Percentiles rank a stretch among this genome's conserved stretches.
Evolutionary conservation across 1,140 invertebrate genomes (phyloP).

Genomic region (Limonius californicus): DNA sequence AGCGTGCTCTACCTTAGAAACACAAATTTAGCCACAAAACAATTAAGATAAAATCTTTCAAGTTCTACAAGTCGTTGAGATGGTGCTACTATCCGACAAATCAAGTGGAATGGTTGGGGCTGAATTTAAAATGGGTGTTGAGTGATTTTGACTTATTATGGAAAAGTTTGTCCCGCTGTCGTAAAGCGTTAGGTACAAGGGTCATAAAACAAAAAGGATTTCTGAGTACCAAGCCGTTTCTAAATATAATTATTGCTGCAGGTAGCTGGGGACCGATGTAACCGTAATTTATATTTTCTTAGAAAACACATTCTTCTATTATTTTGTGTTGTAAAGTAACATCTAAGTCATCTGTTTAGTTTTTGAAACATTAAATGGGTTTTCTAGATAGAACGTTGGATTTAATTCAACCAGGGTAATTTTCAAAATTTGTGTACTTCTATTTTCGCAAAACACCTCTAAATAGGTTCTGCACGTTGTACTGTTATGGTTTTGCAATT

Average conservation of each 20-base stretch:
- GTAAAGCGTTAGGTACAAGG: no score
- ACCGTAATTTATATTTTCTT: neutral
- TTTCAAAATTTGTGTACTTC: no score
- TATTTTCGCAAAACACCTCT: no score
- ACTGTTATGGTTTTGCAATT: no score
- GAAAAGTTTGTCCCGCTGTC: no score
- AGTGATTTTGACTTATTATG: no score
- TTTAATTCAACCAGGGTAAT: no score
- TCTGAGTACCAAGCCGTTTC: neutral
- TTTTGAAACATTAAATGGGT: no score
- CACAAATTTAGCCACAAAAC: neutral
- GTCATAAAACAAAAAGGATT: neutral
- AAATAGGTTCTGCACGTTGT: no score
- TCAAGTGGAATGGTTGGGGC: neutral
- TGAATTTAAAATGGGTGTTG: neutral
- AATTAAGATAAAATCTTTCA: neutral
- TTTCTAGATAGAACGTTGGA: no score
- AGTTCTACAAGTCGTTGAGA: neutral
- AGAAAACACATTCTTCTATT: neutral
- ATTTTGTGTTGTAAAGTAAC: no score
- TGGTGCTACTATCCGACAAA: neutral
- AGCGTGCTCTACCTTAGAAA: neutral
- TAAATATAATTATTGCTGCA: neutral
- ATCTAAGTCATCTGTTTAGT: no score
- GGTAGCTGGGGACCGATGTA: neutral